Conservation (phyloP, 2,113 vertebrate genomes). For the Ceyx cyanopectus region DNA sequence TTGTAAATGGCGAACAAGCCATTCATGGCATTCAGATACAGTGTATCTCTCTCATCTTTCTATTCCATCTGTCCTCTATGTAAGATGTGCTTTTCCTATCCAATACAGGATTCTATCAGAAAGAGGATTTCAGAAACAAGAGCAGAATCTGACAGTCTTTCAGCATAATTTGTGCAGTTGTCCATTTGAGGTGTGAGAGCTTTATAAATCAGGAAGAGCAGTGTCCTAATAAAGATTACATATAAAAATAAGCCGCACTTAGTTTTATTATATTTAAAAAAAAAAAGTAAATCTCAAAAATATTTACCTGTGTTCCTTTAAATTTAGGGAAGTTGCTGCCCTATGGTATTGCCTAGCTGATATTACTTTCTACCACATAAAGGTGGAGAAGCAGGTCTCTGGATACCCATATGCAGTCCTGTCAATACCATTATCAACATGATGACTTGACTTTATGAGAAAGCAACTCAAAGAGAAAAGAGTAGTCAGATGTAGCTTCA, state of each 20-base stretch:
- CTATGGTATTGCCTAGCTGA: neutral
- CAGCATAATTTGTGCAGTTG: neutral
- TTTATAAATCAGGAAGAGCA: neutral
- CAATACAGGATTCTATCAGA: neutral
- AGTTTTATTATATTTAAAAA: neutral
- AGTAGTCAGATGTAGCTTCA: neutral
- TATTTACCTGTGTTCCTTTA: neutral
- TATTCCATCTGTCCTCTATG: neutral
- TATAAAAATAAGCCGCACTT: neutral
- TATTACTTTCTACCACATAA: neutral
- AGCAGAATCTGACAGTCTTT: neutral
- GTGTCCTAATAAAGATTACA: neutral
- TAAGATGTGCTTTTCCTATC: neutral
- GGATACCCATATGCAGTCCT: neutral
- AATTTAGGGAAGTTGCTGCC: constrained; percentile 13
- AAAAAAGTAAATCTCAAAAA: neutral
- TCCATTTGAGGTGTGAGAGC: neutral
- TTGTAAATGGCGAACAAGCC: neutral
- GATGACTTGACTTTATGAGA: neutral
- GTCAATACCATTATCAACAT: too few relatives aligned
- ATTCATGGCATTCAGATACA: neutral
- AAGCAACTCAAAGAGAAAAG: neutral
- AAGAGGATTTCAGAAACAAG: neutral
- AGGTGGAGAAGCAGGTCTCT: neutral
- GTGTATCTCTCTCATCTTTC: neutral